A percentile compares a stretch with the other conserved stretches of the same genome.
These are phyloP conservation scores for Myripristis murdjan DNA, from an alignment of 2,797 vertebrate genomes.

Conservation along the genomic window DNA sequence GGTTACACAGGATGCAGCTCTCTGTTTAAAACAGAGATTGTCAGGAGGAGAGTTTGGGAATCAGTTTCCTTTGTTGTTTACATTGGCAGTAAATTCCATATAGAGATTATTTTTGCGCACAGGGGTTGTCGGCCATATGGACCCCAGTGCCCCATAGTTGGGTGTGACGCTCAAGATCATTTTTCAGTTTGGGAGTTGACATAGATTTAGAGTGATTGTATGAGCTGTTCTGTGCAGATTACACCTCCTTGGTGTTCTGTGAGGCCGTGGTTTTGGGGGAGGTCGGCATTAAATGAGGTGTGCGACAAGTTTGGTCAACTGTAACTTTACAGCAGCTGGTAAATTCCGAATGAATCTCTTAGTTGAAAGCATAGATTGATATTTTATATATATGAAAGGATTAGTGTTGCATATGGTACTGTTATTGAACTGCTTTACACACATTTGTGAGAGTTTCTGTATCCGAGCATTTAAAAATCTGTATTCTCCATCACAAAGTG, in stretches of 20 bases:
- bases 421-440: neutral
- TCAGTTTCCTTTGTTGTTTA: neutral
- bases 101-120: neutral
- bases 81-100: neutral
- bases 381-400: neutral
- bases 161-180: conserved; percentile 27
- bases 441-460: no score
- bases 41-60: neutral
- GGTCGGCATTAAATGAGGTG: conserved; percentile 1
- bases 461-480: no score
- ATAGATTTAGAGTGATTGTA: conserved; percentile 67
- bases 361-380: neutral
- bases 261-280: conserved; percentile 7
- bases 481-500: no score
- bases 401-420: neutral
- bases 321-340: conserved; percentile 9
- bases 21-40: neutral
- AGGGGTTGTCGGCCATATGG: neutral
- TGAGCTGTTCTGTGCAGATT: conserved; percentile 73
- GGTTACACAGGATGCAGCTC: neutral
- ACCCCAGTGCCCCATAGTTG: neutral
- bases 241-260: conserved; percentile 15
- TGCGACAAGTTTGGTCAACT: neutral
- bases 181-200: conserved; percentile 78
- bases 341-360: neutral